Evolutionary conservation across 2,888 invertebrate species (phyloP).

Genomic region (Erebia palarica): DNA sequence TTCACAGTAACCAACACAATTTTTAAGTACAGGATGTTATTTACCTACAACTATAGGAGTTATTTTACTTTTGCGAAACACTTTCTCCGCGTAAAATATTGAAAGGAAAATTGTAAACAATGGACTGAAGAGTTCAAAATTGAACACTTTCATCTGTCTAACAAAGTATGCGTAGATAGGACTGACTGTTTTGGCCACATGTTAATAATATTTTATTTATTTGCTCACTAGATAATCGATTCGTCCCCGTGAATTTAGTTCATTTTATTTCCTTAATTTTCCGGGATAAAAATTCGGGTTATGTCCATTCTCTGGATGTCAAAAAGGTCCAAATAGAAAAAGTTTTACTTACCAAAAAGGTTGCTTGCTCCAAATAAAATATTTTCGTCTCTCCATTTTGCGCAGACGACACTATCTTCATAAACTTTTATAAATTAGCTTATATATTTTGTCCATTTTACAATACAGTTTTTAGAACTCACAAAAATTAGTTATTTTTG

Average conservation of each 20-base stretch:
- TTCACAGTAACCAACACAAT: background rate
- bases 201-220: background rate
- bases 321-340: slow-evolving; percentile 23
- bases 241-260: no score
- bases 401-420: slow-evolving; percentile 28
- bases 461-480: slow-evolving; percentile 17
- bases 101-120: slow-evolving; percentile 21
- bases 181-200: background rate
- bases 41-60: background rate
- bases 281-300: no score
- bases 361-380: slow-evolving; percentile 49
- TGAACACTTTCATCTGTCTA: slow-evolving; percentile 1
- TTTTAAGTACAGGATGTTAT: background rate
- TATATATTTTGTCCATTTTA: slow-evolving; percentile 36
- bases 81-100: slow-evolving; percentile 16
- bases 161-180: background rate
- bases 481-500: slow-evolving; percentile 16
- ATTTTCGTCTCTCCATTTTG: slow-evolving; percentile 59
- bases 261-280: no score
- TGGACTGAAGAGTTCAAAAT: background rate
- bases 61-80: slow-evolving; percentile 9
- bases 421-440: slow-evolving; percentile 24
- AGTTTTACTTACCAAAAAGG: slow-evolving; percentile 59
- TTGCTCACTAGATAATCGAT: background rate
- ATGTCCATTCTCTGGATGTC: no score